phyloP scores from a whole-genome alignment of 2,888 invertebrate genomes.

The Diaperis boleti region DNA sequence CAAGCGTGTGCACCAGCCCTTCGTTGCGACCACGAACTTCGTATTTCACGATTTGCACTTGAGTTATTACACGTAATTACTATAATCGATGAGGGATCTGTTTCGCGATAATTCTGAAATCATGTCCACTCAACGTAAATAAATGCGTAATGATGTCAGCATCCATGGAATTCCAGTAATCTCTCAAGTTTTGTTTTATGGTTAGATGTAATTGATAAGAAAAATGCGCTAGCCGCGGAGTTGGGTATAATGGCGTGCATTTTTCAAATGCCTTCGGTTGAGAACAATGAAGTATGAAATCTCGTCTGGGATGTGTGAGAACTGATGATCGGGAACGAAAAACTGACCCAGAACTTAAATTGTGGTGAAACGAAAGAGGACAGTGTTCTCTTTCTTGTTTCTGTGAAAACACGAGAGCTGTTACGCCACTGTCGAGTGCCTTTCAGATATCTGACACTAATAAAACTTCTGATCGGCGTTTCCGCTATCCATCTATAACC shows the following conservation, averaged over 20 bases:
- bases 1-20: not conserved
- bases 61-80: conserved; percentile 4
- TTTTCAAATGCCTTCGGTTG: too few relatives aligned
- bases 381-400: too few relatives aligned
- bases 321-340: too few relatives aligned
- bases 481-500: conserved; percentile 23
- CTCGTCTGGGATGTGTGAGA: too few relatives aligned
- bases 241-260: too few relatives aligned
- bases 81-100: not conserved
- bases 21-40: conserved; percentile 17
- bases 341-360: too few relatives aligned
- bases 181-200: conserved; percentile 5
- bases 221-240: not conserved
- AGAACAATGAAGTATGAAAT: too few relatives aligned
- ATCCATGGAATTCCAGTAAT: conserved; percentile 5
- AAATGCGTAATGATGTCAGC: conserved; percentile 10
- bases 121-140: conserved; percentile 1
- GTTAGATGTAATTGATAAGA: conserved; percentile 4
- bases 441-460: not conserved
- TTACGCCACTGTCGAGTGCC: too few relatives aligned
- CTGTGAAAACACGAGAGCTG: too few relatives aligned
- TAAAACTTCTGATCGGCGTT: conserved; percentile 6
- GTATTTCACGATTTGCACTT: conserved; percentile 22
- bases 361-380: too few relatives aligned
- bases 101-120: conserved; percentile 5